Conservation (phyloP, 2,888 invertebrate species). For the Protonemura montana region DNA sequence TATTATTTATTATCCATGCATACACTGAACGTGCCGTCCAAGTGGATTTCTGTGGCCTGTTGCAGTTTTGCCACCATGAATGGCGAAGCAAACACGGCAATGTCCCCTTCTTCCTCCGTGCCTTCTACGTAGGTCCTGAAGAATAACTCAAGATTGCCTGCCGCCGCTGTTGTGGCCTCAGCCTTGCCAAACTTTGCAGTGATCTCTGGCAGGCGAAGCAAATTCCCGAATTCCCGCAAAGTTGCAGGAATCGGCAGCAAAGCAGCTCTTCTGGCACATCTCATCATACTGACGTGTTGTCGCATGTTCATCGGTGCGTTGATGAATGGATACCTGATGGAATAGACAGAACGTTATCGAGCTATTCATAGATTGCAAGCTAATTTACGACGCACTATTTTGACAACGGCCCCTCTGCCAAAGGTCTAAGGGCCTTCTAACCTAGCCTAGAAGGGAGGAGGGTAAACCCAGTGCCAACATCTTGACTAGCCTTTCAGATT, state of each 20-base stretch:
- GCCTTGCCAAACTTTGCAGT: neutral
- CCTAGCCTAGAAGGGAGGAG: too few relatives aligned
- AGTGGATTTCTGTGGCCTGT: conserved; percentile 1
- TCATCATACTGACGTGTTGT: neutral
- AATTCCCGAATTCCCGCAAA: neutral
- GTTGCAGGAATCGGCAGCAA: conserved; percentile 13
- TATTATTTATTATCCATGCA: neutral
- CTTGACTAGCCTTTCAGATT: too few relatives aligned
- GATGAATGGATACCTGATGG: neutral
- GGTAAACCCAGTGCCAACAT: too few relatives aligned
- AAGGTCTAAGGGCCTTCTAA: too few relatives aligned
- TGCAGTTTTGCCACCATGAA: neutral
- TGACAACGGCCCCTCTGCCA: too few relatives aligned
- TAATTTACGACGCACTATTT: too few relatives aligned
- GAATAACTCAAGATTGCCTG: neutral
- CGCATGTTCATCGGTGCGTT: neutral
- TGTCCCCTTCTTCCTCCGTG: neutral
- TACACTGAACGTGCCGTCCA: conserved; percentile 23
- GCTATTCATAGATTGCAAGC: too few relatives aligned
- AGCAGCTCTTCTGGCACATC: neutral
- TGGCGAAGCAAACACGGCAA: neutral
- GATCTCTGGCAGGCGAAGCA: neutral
- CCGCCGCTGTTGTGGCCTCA: neutral
- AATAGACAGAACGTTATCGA: too few relatives aligned
- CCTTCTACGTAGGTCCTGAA: neutral